Evolutionary conservation across 64 coral and sea anemone species (phyloP), one percentile per base, ranked within the genome.

Genomic region (Actinia equina): DNA sequence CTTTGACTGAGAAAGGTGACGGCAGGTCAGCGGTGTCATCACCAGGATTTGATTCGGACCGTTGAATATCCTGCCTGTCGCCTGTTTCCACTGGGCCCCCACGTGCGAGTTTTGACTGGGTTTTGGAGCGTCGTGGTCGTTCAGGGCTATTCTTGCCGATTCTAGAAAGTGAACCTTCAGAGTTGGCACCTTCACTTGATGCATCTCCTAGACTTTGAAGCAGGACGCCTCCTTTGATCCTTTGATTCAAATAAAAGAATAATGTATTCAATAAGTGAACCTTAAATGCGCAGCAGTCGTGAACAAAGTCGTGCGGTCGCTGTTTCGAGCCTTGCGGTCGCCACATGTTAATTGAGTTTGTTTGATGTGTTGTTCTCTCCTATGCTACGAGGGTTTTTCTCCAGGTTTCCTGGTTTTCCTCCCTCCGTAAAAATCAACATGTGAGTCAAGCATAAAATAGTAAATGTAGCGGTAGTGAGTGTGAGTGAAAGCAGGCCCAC

Each of bases 101-200:
- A 3, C 64, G 84, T 10, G 43, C 51, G 86, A 16, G 22, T 92
- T 12, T 87, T 56, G 43, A 22, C 8, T 83, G 76, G 77, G 10
- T 52, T 80, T 43, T 52, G 23, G 49, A 55, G 79, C 90, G 52
- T 52, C 37, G 83, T 55, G 23, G 65, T 27, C 71, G n/a, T n/a
- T 85, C 83, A 61, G 51, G 82, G 43, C 22, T 59, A 45, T 82
- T 26, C 60, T 54, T 79, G 84, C 18, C 76, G 42, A 82, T 44
- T 25, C 81, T 82, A 41, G 18, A 92, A 9, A 53, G 54, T 23
- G 83, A 84, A 11, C 52, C 83, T 85, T 85, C 83, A 2, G 83
- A 42, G 25, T 44, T 87, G 59, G 77, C 84, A 7, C 63, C 85
- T 74, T 92, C 90, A 67, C 77, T 87, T 16, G 90, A 92, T 77